Evolutionary conservation across 2,888 invertebrate genomes (phyloP).

Genomic region (Mantis religiosa): DNA sequence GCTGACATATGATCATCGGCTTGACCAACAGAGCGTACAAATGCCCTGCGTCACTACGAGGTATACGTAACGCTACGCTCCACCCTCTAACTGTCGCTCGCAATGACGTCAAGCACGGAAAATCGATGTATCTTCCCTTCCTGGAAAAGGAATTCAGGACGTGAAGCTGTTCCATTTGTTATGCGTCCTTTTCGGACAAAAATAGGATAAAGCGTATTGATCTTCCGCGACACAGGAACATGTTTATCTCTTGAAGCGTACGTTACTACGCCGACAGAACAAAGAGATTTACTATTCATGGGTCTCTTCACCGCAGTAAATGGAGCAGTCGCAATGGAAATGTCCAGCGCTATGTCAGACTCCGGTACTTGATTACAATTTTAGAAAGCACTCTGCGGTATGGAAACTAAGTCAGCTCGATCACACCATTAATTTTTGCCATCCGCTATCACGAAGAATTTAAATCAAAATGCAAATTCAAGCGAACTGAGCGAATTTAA

Average conservation of each 20-base stretch:
- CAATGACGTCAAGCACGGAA: background rate
- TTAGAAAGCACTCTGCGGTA: too few relatives aligned
- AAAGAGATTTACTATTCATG: background rate
- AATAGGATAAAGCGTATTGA: background rate
- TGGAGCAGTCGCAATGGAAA: too few relatives aligned
- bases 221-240: background rate
- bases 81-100: background rate
- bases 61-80: background rate
- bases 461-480: too few relatives aligned
- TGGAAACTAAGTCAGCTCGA: too few relatives aligned
- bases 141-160: background rate
- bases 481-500: too few relatives aligned
- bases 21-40: background rate
- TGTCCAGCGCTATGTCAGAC: too few relatives aligned
- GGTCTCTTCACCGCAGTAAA: too few relatives aligned
- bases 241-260: background rate
- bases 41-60: background rate
- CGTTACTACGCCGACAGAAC: background rate
- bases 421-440: too few relatives aligned
- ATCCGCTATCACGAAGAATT: too few relatives aligned
- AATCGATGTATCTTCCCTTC: background rate
- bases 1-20: too few relatives aligned
- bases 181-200: background rate
- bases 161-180: background rate
- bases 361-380: too few relatives aligned